Evolutionary conservation across 1,140 invertebrate genomes (phyloP).

Genomic region (Rhynchophorus ferrugineus): DNA sequence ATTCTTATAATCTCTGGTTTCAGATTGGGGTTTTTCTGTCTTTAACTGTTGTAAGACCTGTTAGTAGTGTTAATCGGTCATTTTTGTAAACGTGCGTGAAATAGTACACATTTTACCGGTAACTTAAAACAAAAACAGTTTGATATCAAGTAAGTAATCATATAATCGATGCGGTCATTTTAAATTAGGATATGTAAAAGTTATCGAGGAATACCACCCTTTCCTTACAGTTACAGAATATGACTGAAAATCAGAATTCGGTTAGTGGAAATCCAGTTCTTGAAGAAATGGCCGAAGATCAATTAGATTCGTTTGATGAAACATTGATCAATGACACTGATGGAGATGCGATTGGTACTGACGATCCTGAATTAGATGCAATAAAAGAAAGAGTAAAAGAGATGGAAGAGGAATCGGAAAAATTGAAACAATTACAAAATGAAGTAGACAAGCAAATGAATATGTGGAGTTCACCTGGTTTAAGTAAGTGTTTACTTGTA

Average conservation of each 20-base stretch:
- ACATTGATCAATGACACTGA: constrained; percentile 37
- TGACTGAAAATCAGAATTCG: constrained; percentile 53
- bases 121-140: constrained; percentile 4
- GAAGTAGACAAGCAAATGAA: constrained; percentile 98
- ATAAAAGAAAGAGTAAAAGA: constrained; percentile 93
- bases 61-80: constrained; percentile 1
- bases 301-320: constrained; percentile 50
- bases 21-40: too few relatives aligned
- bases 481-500: constrained; percentile 52
- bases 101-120: not conserved
- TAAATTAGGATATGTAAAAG: too few relatives aligned
- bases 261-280: constrained; percentile 8
- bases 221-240: constrained; percentile 27
- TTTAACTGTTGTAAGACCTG: too few relatives aligned
- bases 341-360: constrained; percentile 39
- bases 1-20: too few relatives aligned
- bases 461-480: constrained; percentile 74
- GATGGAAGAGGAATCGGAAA: constrained; percentile 99
- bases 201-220: too few relatives aligned
- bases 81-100: constrained; percentile 4
- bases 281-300: constrained; percentile 45
- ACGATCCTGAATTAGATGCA: constrained; percentile 78
- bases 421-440: constrained; percentile 93
- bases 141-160: constrained; percentile 5
- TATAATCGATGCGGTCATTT: not conserved